Evolutionary conservation across 2,113 vertebrate genomes (phyloP).

Genomic region (Lutjanus erythropterus): DNA sequence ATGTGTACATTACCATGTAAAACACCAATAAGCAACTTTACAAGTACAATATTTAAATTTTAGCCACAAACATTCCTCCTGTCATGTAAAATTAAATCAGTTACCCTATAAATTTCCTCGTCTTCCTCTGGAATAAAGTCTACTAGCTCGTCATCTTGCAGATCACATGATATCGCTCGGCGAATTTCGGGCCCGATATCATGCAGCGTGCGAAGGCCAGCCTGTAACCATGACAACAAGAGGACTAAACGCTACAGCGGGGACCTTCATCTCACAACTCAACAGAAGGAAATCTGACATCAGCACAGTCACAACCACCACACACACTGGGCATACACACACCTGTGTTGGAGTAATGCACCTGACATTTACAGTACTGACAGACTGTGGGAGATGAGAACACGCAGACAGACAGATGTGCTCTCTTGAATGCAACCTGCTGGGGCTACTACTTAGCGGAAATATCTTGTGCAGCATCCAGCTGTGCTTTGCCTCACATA

Average conservation of each 20-base stretch:
- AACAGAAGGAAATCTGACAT: slow-evolving; percentile 57
- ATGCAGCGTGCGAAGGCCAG: slow-evolving; percentile 98
- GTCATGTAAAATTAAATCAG: slow-evolving; percentile 74
- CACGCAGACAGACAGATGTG: slow-evolving; percentile 77
- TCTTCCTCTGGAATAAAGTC: slow-evolving; percentile 96
- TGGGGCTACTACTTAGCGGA: slow-evolving; percentile 21
- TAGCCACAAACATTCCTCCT: slow-evolving; percentile 52
- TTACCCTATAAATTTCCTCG: slow-evolving; percentile 99
- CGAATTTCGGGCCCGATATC: slow-evolving; percentile 99
- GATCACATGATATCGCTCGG: slow-evolving; percentile 99
- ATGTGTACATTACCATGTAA: slow-evolving; percentile 16
- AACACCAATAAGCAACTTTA: slow-evolving; percentile 9
- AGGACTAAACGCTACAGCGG: slow-evolving; percentile 79
- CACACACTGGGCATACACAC: slow-evolving; percentile 68
- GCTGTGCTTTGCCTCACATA: slow-evolving; percentile 39
- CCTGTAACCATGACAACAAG: slow-evolving; percentile 94
- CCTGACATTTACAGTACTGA: slow-evolving; percentile 73
- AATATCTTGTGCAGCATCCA: slow-evolving; percentile 34
- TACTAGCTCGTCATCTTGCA: slow-evolving; percentile 98
- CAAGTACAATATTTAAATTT: slow-evolving; percentile 38
- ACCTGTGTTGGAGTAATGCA: slow-evolving; percentile 58
- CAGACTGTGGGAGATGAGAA: slow-evolving; percentile 79
- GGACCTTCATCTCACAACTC: slow-evolving; percentile 63
- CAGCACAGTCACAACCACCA: slow-evolving; percentile 70
- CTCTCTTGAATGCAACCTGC: slow-evolving; percentile 62